phyloP scores from a whole-genome alignment of 2,113 vertebrate genomes.

The Sprattus sprattus region DNA sequence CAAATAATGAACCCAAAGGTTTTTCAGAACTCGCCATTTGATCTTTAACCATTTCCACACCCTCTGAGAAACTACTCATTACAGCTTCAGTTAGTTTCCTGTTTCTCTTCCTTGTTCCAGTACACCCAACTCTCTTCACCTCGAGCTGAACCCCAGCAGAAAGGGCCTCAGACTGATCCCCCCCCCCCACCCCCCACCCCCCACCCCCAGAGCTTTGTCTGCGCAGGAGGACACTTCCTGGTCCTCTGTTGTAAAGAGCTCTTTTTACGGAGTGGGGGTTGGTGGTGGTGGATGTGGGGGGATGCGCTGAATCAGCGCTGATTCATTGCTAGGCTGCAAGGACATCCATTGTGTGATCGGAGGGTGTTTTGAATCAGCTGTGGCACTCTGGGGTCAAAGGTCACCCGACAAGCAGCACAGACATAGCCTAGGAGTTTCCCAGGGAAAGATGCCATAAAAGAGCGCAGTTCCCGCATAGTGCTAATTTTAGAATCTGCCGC shows the following conservation, averaged over 20 bases:
- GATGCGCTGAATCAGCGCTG: conserved; percentile 50
- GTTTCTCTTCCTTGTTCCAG: conserved; percentile 13
- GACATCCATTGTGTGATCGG: conserved; percentile 61
- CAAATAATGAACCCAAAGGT: neutral
- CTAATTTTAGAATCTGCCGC: conserved; percentile 23
- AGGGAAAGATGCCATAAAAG: conserved; percentile 18
- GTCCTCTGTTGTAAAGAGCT: conserved; percentile 44
- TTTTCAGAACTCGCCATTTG: neutral
- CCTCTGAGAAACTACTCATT: neutral
- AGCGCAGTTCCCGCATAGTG: conserved; percentile 17
- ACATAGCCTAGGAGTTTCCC: conserved; percentile 36
- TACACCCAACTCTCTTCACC: conserved; percentile 53
- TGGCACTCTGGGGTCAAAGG: conserved; percentile 54
- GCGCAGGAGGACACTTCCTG: conserved; percentile 47
- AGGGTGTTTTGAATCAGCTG: conserved; percentile 57
- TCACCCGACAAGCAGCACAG: conserved; percentile 31
- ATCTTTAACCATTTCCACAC: neutral
- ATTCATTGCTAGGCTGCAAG: conserved; percentile 56
- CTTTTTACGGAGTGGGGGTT: conserved; percentile 47
- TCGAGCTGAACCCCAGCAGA: conserved; percentile 56
- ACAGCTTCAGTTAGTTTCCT: neutral
- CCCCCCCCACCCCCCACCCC: conserved; percentile 47
- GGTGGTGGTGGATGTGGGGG: conserved; percentile 2
- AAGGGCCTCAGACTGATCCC: conserved; percentile 61
- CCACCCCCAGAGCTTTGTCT: conserved; percentile 60